Conservation (phyloP, 2,113 vertebrate species). For the Heliornis fulica region DNA sequence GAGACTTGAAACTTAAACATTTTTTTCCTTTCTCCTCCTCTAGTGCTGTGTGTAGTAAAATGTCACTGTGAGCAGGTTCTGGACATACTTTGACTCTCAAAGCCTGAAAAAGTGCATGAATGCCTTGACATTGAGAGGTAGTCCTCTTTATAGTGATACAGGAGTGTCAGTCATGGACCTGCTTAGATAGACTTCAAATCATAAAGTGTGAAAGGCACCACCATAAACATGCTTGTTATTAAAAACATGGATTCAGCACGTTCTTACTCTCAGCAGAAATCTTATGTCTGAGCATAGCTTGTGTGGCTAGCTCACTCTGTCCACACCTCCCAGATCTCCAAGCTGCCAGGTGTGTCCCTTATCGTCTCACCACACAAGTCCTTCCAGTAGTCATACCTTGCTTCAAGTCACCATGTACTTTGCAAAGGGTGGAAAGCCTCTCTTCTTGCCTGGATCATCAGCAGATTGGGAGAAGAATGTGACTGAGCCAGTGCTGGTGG, state of each 20-base stretch:
- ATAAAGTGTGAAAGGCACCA: background rate
- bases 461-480: background rate
- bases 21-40: background rate
- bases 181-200: background rate
- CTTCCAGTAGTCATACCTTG: background rate
- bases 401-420: background rate
- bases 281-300: background rate
- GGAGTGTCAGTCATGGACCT: background rate
- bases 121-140: fast-evolving
- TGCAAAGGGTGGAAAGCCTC: background rate
- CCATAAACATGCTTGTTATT: background rate
- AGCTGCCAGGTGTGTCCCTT: background rate
- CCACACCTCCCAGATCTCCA: fast-evolving
- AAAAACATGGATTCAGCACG: background rate
- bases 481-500: background rate
- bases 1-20: background rate
- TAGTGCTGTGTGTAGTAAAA: background rate
- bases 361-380: fast-evolving
- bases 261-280: background rate
- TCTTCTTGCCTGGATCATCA: fast-evolving
- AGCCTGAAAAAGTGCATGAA: background rate
- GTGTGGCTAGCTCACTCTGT: fast-evolving
- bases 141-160: background rate
- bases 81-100: background rate
- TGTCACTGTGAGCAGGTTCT: background rate